A percentile compares a stretch with the other conserved stretches of the same genome.
These are phyloP conservation scores for Rhynchotus rufescens DNA, from an alignment of 2,797 vertebrate genomes.

Conservation along the genomic window DNA sequence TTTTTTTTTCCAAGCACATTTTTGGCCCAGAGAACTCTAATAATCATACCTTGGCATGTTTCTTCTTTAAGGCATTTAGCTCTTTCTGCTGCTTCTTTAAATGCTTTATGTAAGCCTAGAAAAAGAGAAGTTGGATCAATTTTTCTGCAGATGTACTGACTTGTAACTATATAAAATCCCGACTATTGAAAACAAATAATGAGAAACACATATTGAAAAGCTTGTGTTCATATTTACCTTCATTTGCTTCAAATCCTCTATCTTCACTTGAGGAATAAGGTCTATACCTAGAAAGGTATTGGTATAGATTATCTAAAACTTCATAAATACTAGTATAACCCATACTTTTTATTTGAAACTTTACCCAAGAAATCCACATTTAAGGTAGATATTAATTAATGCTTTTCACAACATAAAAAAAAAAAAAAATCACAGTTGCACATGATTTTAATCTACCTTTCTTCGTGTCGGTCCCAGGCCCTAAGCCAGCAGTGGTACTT, in stretches of 20 bases:
- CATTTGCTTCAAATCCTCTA: conserved; percentile 98
- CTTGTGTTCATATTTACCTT: conserved; percentile 83
- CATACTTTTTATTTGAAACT: background rate
- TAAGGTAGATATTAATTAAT: background rate
- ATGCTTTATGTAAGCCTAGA: conserved; percentile 93
- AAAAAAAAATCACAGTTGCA: background rate
- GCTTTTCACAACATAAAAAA: background rate
- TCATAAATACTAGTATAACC: background rate
- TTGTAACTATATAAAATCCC: background rate
- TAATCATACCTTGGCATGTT: conserved; percentile 91
- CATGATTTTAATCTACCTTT: conserved; percentile 81
- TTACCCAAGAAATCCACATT: background rate
- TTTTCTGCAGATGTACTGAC: background rate
- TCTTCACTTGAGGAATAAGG: conserved; percentile 92
- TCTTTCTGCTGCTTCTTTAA: conserved; percentile 99
- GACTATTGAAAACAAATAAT: background rate
- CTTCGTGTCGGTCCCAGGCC: conserved; percentile 85
- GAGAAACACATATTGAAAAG: background rate
- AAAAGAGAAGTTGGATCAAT: conserved; percentile 22
- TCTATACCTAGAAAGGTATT: conserved; percentile 84
- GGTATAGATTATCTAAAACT: conserved; percentile 32
- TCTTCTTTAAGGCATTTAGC: conserved; percentile 93
- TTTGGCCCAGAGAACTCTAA: background rate
- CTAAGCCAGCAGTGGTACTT: conserved; percentile 82
- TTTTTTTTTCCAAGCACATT: background rate